phyloP scores from a whole-genome alignment of 2,888 invertebrate species.

The Ptilodon capucinus region DNA sequence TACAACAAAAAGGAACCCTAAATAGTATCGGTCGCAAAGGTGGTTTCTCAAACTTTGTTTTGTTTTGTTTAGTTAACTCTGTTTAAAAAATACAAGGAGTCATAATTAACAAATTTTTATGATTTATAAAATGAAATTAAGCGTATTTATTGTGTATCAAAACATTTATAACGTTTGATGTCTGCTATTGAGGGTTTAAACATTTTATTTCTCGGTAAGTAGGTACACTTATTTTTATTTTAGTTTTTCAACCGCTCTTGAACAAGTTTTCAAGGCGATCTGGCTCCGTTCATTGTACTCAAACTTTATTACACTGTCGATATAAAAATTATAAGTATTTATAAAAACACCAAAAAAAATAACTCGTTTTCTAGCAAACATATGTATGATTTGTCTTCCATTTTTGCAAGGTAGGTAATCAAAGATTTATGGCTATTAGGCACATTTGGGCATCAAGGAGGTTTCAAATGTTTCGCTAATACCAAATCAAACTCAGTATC shows the following conservation, averaged over 20 bases:
- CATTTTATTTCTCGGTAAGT: background rate
- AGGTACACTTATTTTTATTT: conserved; percentile 30
- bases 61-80: background rate
- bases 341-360: conserved; percentile 29
- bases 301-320: conserved; percentile 48
- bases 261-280: conserved; percentile 71
- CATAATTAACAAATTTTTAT: no score
- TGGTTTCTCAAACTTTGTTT: conserved; percentile 65
- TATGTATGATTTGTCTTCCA: conserved; percentile 18
- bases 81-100: background rate
- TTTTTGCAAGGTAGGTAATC: conserved; percentile 28
- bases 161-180: background rate
- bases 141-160: background rate
- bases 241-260: conserved; percentile 44
- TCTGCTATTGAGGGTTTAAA: background rate
- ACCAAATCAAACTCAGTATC: no score
- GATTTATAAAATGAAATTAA: background rate
- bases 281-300: conserved; percentile 73
- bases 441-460: no score
- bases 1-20: conserved; percentile 80
- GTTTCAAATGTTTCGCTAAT: no score
- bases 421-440: conserved; percentile 20
- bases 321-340: conserved; percentile 46
- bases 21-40: conserved; percentile 64
- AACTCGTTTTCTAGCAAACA: conserved; percentile 41